These are phyloP conservation scores for Hapalemur alaotrensis DNA, from an alignment of 2,797 vertebrate species.

Conservation along the genomic window DNA sequence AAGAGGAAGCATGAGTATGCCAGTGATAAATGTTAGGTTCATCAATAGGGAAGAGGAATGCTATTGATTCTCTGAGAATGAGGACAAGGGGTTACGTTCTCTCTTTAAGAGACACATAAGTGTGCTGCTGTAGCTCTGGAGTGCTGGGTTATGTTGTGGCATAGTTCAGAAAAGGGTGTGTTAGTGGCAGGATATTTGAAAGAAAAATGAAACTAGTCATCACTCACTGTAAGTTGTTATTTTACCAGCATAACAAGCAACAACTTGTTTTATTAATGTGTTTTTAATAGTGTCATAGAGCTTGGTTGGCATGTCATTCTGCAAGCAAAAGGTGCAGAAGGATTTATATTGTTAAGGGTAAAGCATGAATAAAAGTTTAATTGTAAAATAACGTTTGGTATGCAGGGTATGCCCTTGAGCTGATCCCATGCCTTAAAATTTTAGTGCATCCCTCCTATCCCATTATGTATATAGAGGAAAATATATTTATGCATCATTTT, in stretches of 20 bases:
- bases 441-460: neutral
- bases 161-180: constrained; percentile 14
- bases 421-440: neutral
- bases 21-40: neutral
- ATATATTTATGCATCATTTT: neutral
- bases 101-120: neutral
- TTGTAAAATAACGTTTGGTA: constrained; percentile 34
- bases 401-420: neutral
- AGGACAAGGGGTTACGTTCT: neutral
- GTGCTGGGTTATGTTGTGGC: neutral
- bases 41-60: neutral
- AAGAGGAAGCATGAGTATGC: neutral
- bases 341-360: neutral
- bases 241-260: constrained; percentile 24
- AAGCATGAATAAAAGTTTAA: neutral
- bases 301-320: constrained; percentile 6
- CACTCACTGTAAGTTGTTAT: constrained; percentile 14
- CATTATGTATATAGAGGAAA: neutral
- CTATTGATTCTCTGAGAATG: neutral
- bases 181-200: constrained; percentile 7
- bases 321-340: neutral
- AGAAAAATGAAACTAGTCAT: constrained; percentile 21
- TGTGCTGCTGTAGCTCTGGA: neutral
- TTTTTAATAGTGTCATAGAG: constrained; percentile 8
- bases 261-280: constrained; percentile 54